Evolutionary conservation across 2,113 vertebrate genomes (phyloP).

Genomic region (Strigops habroptila): DNA sequence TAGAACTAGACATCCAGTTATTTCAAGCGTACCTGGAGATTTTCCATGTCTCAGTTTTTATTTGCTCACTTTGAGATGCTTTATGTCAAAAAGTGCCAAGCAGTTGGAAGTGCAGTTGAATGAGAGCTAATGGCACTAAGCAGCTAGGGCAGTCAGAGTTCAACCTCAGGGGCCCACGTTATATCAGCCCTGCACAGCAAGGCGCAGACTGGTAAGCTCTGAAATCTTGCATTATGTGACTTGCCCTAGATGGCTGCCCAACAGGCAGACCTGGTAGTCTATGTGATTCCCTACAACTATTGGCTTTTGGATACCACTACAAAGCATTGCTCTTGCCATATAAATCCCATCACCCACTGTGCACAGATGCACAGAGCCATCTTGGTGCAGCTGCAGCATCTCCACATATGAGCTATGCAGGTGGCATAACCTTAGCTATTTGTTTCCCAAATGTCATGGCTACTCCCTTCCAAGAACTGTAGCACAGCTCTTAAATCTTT

Average conservation of each 20-base stretch:
- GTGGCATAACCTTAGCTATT: background rate
- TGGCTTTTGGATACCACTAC: background rate
- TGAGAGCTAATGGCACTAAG: background rate
- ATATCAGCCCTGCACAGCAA: rapidly evolving
- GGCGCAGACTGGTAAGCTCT: background rate
- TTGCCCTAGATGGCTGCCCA: background rate
- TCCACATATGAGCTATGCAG: background rate
- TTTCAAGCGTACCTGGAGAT: background rate
- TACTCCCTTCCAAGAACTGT: conserved; percentile 27
- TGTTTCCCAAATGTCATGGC: conserved; percentile 12
- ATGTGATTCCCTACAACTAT: background rate
- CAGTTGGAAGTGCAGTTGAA: background rate
- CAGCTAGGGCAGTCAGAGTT: background rate
- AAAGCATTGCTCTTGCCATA: background rate
- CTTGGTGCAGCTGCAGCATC: background rate
- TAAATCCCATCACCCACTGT: background rate
- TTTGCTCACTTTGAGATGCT: background rate
- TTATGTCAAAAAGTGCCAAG: background rate
- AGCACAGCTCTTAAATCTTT: conserved; percentile 46
- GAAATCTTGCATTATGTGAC: background rate
- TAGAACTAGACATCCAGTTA: background rate
- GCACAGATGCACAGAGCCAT: background rate
- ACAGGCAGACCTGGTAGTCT: background rate
- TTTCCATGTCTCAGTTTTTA: background rate
- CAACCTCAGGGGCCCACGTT: background rate